Percentiles rank a stretch among this genome's conserved stretches.
Evolutionary conservation across 2,888 invertebrate species (phyloP).

Genomic region (Argyra leucocephala): DNA sequence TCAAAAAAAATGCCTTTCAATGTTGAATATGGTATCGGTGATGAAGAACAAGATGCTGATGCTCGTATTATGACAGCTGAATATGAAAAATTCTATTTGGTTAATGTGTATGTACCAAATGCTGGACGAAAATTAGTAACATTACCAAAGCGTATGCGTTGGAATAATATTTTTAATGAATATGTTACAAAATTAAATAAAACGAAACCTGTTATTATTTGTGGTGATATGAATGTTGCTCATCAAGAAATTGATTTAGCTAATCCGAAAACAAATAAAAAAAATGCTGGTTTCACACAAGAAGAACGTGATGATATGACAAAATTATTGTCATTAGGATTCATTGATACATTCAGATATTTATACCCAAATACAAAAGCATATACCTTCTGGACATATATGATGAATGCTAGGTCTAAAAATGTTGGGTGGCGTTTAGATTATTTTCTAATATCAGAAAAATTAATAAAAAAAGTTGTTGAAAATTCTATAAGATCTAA

Average conservation of each 20-base stretch:
- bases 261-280: conserved; percentile 87
- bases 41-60: conserved; percentile 63
- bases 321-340: conserved; percentile 68
- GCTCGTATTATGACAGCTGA: conserved; percentile 87
- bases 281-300: conserved; percentile 89
- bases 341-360: conserved; percentile 77
- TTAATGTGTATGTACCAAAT: conserved; percentile 91
- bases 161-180: conserved; percentile 78
- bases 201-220: conserved; percentile 87
- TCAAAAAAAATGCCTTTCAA: conserved; percentile 72
- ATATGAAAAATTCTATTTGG: conserved; percentile 79
- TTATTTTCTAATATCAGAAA: conserved; percentile 83
- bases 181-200: conserved; percentile 69
- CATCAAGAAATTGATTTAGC: conserved; percentile 90
- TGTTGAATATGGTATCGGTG: conserved; percentile 72
- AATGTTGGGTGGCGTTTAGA: conserved; percentile 97
- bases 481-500: conserved; percentile 73
- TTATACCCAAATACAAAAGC: conserved; percentile 76
- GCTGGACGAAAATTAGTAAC: conserved; percentile 81
- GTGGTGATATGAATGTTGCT: conserved; percentile 96
- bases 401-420: conserved; percentile 73
- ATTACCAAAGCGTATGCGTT: conserved; percentile 74
- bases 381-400: conserved; percentile 95
- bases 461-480: conserved; percentile 65
- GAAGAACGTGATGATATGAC: conserved; percentile 91